A percentile compares a stretch with the other conserved stretches of the same genome.
phyloP scores from a whole-genome alignment of 2,113 vertebrate species.

The Pelecanoides urinatrix region DNA sequence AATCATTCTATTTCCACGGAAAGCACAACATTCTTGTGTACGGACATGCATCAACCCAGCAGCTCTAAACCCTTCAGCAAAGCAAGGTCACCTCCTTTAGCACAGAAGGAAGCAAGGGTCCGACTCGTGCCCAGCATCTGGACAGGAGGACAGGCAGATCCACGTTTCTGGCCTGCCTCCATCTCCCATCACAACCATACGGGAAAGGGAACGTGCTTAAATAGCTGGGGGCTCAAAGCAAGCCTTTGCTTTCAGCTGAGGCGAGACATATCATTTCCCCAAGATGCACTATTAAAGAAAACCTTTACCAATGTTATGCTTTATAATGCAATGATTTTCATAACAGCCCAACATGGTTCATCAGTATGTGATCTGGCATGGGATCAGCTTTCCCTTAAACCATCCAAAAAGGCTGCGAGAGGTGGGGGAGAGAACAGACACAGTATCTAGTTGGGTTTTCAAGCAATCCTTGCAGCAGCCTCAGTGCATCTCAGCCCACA shows the following conservation, averaged over 20 bases:
- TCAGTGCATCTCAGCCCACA: background rate
- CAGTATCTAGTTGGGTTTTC: background rate
- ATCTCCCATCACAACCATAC: background rate
- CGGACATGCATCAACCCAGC: fast-evolving
- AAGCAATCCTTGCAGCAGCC: background rate
- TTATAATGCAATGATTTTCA: conserved; percentile 4
- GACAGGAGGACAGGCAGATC: background rate
- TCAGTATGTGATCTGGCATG: conserved; percentile 24
- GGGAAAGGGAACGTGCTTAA: background rate
- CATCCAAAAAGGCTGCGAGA: background rate
- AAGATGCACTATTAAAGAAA: conserved; percentile 2
- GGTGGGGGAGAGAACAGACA: background rate
- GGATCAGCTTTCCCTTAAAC: background rate
- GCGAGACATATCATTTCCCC: background rate
- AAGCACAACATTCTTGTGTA: background rate
- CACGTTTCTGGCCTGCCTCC: background rate
- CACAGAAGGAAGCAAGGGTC: background rate
- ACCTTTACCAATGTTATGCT: conserved; percentile 37
- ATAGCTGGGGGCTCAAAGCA: background rate
- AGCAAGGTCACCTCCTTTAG: background rate
- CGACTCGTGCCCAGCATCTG: background rate
- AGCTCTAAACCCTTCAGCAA: background rate
- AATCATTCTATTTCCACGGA: background rate
- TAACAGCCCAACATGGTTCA: conserved; percentile 31
- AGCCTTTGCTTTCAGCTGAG: background rate